Evolutionary conservation across 2,797 vertebrate species (phyloP), one percentile per base, ranked within the genome.

Genomic region (Gallinago stenura): DNA sequence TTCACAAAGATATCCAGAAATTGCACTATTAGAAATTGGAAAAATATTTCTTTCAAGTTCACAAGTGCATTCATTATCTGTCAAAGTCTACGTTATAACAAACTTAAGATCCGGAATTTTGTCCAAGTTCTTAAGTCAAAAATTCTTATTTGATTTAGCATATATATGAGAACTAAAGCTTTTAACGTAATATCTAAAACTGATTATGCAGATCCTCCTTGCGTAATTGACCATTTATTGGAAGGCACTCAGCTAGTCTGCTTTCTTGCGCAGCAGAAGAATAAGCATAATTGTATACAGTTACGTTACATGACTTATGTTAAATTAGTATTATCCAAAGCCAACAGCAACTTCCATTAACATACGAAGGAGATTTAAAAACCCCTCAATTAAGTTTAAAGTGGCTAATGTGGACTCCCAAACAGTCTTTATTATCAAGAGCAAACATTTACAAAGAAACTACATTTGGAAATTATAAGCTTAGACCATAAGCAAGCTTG

Each of bases 281-380:
- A 62, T 30, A 61, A 39, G 10, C 45, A 2, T 39, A 89, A 72
- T 13, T 57, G 22, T 64, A 73, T 68, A 58, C 10, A 71, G 68
- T 60, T 58, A 87, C 30, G 65, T 45, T 62, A 83, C 83, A 50
- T 41, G 72, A 76, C 30, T 76, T 61, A 65, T 20, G 15, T 43
- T 73, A 76, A 93, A 87, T 86, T 39, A 76, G 30, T 68, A 83
- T 93, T 80, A 62, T 37, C 45, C 60, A 87, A 83, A 80, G 69
- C 57, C 60, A 68, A 13, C 69, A 14, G 28, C 25, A 43, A 54
- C 39, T 77, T 24, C 58, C 69, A 81, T 50, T 75, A 91, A 56
- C 46, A 58, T 15, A 77, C 8, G 37, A 83, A 64, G 22, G 16
- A 65, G 30, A 61, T 39, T 22, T 7, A 11, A 48, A 50, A 54